These are phyloP conservation scores for Asbolus verrucosus DNA, from an alignment of 1,140 invertebrate species.

Conservation along the genomic window DNA sequence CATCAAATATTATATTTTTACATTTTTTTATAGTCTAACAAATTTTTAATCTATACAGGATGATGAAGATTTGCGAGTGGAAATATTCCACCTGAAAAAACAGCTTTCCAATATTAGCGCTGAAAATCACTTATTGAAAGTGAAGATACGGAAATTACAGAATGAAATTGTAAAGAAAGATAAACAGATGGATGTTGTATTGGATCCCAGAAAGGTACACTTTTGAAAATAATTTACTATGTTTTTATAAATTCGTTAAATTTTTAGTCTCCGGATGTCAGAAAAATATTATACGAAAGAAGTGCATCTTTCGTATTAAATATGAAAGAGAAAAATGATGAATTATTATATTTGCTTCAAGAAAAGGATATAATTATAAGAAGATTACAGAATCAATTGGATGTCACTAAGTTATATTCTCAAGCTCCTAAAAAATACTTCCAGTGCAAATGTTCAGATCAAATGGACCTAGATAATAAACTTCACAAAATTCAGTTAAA, in stretches of 20 bases:
- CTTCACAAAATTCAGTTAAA: slow-evolving; percentile 7
- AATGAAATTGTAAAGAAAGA: slow-evolving; percentile 59
- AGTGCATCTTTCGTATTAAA: slow-evolving; percentile 35
- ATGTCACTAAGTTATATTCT: slow-evolving; percentile 25
- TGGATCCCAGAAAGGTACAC: slow-evolving; percentile 38
- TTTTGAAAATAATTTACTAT: background rate
- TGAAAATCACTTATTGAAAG: slow-evolving; percentile 61
- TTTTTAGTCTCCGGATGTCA: slow-evolving; percentile 15
- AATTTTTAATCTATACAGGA: slow-evolving; percentile 44
- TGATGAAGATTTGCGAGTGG: slow-evolving; percentile 53
- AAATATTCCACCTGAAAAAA: slow-evolving; percentile 59
- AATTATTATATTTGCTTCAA: slow-evolving; percentile 14
- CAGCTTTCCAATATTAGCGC: slow-evolving; percentile 54
- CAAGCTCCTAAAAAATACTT: slow-evolving; percentile 7
- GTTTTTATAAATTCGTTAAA: slow-evolving; percentile 9
- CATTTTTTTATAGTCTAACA: slow-evolving; percentile 43
- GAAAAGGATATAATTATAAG: slow-evolving; percentile 31
- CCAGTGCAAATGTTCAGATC: background rate
- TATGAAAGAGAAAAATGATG: slow-evolving; percentile 40
- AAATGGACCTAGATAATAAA: background rate
- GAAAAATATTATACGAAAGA: slow-evolving; percentile 31
- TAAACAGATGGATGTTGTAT: slow-evolving; percentile 53
- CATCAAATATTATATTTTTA: slow-evolving; percentile 12
- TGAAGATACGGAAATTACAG: slow-evolving; percentile 59
- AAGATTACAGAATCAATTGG: slow-evolving; percentile 17